A percentile compares a stretch with the other conserved stretches of the same genome.
Evolutionary conservation across 2,113 vertebrate genomes (phyloP).

Genomic region (Herpetotheres cachinnans): DNA sequence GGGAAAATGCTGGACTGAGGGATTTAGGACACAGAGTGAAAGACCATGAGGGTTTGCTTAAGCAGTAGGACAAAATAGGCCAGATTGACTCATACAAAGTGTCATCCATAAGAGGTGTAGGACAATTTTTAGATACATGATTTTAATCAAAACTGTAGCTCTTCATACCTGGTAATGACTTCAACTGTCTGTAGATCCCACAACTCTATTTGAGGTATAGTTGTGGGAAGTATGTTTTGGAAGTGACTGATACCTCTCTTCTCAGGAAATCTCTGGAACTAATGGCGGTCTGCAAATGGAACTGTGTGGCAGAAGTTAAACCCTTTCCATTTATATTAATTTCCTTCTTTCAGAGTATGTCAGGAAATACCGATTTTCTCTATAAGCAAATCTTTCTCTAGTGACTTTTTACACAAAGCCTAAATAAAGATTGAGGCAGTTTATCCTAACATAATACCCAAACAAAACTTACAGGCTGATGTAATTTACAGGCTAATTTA

Average conservation of each 20-base stretch:
- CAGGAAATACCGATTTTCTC: fast-evolving
- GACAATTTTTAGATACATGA: background rate
- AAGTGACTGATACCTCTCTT: background rate
- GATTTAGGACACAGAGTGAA: background rate
- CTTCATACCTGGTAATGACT: background rate
- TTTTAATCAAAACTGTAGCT: background rate
- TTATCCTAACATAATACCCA: background rate
- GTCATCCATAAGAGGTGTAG: background rate
- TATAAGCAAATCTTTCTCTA: background rate
- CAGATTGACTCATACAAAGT: background rate
- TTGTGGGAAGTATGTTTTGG: background rate
- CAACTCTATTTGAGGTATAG: background rate
- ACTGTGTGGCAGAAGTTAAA: background rate
- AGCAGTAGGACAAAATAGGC: background rate
- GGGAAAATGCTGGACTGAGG: background rate
- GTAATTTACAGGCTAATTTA: background rate
- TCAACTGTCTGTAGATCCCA: background rate
- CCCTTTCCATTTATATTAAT: background rate
- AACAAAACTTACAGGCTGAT: background rate
- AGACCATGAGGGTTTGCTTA: fast-evolving
- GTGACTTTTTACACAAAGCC: background rate
- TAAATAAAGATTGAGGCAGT: background rate
- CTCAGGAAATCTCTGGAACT: background rate
- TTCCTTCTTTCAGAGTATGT: background rate
- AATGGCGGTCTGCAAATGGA: background rate